Percentiles rank a stretch among this genome's conserved stretches.
phyloP scores from a whole-genome alignment of 2,113 vertebrate species.

The Euleptes europaea region DNA sequence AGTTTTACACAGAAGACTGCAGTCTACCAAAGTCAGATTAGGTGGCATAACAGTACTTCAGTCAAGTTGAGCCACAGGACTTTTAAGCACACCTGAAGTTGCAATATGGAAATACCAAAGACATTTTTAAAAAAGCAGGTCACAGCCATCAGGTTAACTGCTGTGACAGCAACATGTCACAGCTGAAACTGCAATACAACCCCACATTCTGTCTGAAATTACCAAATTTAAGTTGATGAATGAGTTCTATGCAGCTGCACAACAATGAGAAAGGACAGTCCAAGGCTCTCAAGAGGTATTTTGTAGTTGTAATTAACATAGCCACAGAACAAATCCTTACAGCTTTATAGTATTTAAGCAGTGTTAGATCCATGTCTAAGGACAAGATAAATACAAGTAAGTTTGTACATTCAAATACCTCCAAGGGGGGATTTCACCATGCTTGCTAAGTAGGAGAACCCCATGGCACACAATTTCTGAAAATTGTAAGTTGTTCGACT shows the following conservation, averaged over 20 bases:
- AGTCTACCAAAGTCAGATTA: constrained; percentile 56
- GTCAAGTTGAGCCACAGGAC: constrained; percentile 64
- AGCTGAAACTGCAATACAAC: constrained; percentile 54
- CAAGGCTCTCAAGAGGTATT: constrained; percentile 77
- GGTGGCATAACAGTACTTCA: constrained; percentile 58
- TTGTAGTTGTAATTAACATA: constrained; percentile 67
- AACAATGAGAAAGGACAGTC: constrained; percentile 67
- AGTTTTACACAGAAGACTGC: constrained; percentile 72
- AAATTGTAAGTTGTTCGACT: not conserved
- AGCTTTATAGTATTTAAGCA: constrained; percentile 42
- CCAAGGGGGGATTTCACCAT: not conserved
- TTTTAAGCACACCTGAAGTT: constrained; percentile 54
- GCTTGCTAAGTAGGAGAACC: not conserved
- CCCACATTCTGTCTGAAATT: constrained; percentile 66
- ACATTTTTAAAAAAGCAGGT: constrained; percentile 60
- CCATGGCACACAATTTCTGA: constrained; percentile 13
- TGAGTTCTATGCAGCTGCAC: constrained; percentile 59
- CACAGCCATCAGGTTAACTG: constrained; percentile 69
- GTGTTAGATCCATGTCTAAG: constrained; percentile 43
- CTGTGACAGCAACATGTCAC: constrained; percentile 50
- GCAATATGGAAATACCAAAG: constrained; percentile 59
- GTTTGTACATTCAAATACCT: not conserved
- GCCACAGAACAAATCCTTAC: constrained; percentile 68
- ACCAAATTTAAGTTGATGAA: constrained; percentile 55
- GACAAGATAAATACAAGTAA: constrained; percentile 50